Percentiles rank a stretch among this genome's conserved stretches.
These are phyloP conservation scores for Plagiodera versicolora DNA, from an alignment of 2,888 invertebrate genomes.

Conservation along the genomic window DNA sequence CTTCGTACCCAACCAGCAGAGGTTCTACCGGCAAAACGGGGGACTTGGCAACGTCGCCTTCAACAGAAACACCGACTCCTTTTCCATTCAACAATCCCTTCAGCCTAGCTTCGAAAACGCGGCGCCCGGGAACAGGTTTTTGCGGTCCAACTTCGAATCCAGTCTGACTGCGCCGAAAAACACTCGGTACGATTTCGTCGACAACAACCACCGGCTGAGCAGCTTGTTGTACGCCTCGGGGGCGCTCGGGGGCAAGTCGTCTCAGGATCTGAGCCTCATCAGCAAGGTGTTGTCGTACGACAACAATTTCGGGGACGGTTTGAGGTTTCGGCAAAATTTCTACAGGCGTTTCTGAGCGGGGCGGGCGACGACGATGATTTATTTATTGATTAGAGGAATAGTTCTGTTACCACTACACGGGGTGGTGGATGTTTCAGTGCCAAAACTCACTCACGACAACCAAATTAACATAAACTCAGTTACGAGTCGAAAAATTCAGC, in stretches of 20 bases:
- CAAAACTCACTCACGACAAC: constrained; percentile 2
- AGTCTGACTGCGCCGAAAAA: constrained; percentile 18
- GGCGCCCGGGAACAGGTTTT: constrained; percentile 28
- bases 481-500: too few relatives aligned
- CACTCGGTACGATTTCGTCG: too few relatives aligned
- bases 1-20: constrained; percentile 19
- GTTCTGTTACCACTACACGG: constrained; percentile 17
- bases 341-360: constrained; percentile 16
- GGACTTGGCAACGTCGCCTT: constrained; percentile 25
- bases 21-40: constrained; percentile 50
- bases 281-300: constrained; percentile 80
- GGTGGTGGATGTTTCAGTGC: constrained; percentile 10
- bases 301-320: constrained; percentile 9
- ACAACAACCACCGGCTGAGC: constrained; percentile 57
- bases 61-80: constrained; percentile 19
- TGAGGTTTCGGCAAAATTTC: constrained; percentile 10
- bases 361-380: constrained; percentile 11
- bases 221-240: constrained; percentile 68
- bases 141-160: constrained; percentile 33
- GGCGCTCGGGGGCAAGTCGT: constrained; percentile 58
- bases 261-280: constrained; percentile 79
- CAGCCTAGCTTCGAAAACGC: constrained; percentile 22
- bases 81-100: constrained; percentile 33
- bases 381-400: constrained; percentile 23
- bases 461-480: too few relatives aligned